Base-by-base conservation (phyloP, 2,797 vertebrate species). In the Vespertilio murinus region DNA sequence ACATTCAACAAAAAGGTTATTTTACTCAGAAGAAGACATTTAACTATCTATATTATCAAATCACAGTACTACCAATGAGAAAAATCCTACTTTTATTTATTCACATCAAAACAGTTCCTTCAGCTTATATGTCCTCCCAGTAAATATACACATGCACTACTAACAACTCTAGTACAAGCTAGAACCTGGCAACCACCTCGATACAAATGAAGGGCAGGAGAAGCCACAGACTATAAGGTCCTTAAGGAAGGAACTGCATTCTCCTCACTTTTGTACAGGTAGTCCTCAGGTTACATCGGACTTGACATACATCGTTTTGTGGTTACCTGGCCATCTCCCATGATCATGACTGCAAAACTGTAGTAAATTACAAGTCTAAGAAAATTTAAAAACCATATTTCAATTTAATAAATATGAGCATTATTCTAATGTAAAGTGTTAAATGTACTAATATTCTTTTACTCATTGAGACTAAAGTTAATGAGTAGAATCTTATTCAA, bases 331-430 rank as follows among this genome's bases (percentile, higher is more conserved):
- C 54, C 22, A 56, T 23, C 22, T 23, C 22, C 18, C 59, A 42
- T 30, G 5, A 93, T 52, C 70, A 92, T 38, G 30, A 91, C 18
- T 71, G 40, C 45, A 84, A 83, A 54, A 88, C 33, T 83, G 35
- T 2, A 84, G 67, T 65, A 94, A 95, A 45, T 23, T 90, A 30
- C 93, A 95, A 73, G 30, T 81, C 56, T 84, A 75, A 93, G 38
- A 82, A 70, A 73, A 82, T 28, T 33, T 89, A 74, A 10, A 94
- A 95, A 61, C 7, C 1, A 56, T 70, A 49, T 95, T 78, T 30
- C 79, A 71, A 90, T 92, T 97, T 88, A 96, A 40, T 86, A 95
- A 94, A 96, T 59, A 28, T 92, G 64, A 95, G 2, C 45, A 94
- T 93, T 94, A 91, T 69, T 42, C 54, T 35, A 96, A 88, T 69